A percentile compares a stretch with the other conserved stretches of the same genome.
These are phyloP conservation scores for Aeoliscus strigatus DNA, from an alignment of 2,797 vertebrate species.

Conservation along the genomic window DNA sequence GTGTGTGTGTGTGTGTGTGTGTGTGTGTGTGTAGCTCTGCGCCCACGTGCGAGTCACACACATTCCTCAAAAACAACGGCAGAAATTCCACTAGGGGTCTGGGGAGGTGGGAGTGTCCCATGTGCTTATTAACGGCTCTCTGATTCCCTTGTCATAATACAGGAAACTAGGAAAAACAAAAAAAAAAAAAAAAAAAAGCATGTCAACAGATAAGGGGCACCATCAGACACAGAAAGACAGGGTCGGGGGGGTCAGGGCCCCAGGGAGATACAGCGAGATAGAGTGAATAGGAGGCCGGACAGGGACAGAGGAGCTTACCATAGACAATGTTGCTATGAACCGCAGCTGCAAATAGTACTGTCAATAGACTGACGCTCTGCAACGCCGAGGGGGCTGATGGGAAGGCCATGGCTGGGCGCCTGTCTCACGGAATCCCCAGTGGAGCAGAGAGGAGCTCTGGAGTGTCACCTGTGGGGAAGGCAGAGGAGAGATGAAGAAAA, in stretches of 20 bases:
- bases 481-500: conserved; percentile 39
- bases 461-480: conserved; percentile 64
- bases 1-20: conserved; percentile 2
- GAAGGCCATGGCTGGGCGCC: conserved; percentile 66
- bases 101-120: conserved; percentile 51
- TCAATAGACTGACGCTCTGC: conserved; percentile 58
- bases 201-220: conserved; percentile 51
- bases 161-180: conserved; percentile 55
- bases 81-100: conserved; percentile 57
- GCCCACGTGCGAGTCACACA: conserved; percentile 49
- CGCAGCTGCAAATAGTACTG: conserved; percentile 46
- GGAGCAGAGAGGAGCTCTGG: conserved; percentile 53
- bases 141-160: conserved; percentile 63
- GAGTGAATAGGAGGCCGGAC: conserved; percentile 24
- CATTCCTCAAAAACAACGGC: conserved; percentile 56
- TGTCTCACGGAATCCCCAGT: conserved; percentile 61
- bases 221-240: conserved; percentile 18
- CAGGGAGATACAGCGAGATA: conserved; percentile 11
- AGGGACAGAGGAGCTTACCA: conserved; percentile 39
- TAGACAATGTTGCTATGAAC: conserved; percentile 64
- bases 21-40: no score
- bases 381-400: conserved; percentile 51
- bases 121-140: conserved; percentile 63
- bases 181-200: conserved; percentile 48
- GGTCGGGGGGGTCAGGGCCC: conserved; percentile 49